Evolutionary conservation across 2,888 invertebrate species (phyloP), one percentile per base, ranked within the genome.

Genomic region (Leptodirus hochenwartii): DNA sequence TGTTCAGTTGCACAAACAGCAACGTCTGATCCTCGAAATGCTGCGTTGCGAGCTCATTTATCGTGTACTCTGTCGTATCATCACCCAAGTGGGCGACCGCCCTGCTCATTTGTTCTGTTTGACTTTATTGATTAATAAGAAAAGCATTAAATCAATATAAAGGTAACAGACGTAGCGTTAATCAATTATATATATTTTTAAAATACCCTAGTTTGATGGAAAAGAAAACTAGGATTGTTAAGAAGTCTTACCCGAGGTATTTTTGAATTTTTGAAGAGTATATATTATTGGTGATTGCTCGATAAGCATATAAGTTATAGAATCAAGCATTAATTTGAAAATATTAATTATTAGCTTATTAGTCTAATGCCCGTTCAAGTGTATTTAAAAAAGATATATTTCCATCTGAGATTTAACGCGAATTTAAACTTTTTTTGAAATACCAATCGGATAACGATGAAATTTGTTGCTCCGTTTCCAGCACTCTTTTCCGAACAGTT

Each of bases 101-200:
- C 22, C 71, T 63, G 41, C 82, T 77, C 87, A 91, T 90, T 61
- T 91, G 91, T 43, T 75, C 68, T 22, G 77, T 77, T 61, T 88
- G 87, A 30, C 79, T 77, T 41, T 4, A 49, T 47, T 15, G 15
- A 9, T 17, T 29, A n/a, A n/a, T 20, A 27, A 14, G 5, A 4
- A 29, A 29, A 10, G 9, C 13, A n/a, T 12, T 25, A 16, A 31
- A 15, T 17, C 9, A 8, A 30, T 26, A 16, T 15, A 35, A 27
- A 33, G n/a, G n/a, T n/a, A n/a, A n/a, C n/a, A n/a, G n/a, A n/a
- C n/a, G n/a, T n/a, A n/a, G n/a, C n/a, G n/a, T n/a, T n/a, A n/a
- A n/a, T n/a, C n/a, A n/a, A n/a, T n/a, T n/a, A n/a, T n/a, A n/a
- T n/a, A n/a, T n/a, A n/a, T n/a, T n/a, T n/a, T n/a, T n/a, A n/a